These are phyloP conservation scores for Torymus auratus DNA, from an alignment of 2,888 invertebrate genomes.

Conservation along the genomic window DNA sequence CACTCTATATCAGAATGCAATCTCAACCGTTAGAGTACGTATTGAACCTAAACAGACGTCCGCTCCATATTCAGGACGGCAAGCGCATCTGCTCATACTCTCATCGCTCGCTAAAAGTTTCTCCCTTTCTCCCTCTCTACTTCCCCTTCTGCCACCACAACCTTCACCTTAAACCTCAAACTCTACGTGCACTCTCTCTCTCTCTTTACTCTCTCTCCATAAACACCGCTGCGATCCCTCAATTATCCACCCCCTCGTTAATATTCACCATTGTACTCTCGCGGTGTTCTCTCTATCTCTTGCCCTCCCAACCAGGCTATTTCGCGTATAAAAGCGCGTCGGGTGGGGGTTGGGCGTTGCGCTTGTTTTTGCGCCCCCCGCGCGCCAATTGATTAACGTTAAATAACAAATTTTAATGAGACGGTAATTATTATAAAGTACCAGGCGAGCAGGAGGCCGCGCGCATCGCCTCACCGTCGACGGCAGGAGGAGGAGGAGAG, in stretches of 20 bases:
- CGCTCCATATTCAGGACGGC: no score
- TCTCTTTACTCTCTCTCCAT: neutral
- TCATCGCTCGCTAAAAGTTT: slow-evolving; percentile 6
- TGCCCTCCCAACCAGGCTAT: neutral
- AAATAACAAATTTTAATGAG: slow-evolving; percentile 77
- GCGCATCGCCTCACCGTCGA: slow-evolving; percentile 30
- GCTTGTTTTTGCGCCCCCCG: slow-evolving; percentile 39
- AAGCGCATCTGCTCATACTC: neutral
- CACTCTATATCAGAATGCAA: no score
- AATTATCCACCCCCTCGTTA: neutral
- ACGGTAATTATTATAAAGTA: slow-evolving; percentile 76
- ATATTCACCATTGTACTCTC: neutral
- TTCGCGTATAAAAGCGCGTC: no score
- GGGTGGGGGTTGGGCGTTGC: neutral
- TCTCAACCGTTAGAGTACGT: no score
- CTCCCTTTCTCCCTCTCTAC: neutral
- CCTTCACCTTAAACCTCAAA: no score
- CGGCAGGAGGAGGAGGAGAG: neutral
- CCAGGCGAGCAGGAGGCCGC: slow-evolving; percentile 70
- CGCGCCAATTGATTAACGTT: slow-evolving; percentile 72
- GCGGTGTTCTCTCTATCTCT: neutral
- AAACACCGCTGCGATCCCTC: no score
- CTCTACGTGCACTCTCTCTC: neutral
- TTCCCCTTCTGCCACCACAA: neutral
- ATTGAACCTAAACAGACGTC: no score